Conservation (phyloP, 2,113 vertebrate species). For the Urocitellus parryii region DNA sequence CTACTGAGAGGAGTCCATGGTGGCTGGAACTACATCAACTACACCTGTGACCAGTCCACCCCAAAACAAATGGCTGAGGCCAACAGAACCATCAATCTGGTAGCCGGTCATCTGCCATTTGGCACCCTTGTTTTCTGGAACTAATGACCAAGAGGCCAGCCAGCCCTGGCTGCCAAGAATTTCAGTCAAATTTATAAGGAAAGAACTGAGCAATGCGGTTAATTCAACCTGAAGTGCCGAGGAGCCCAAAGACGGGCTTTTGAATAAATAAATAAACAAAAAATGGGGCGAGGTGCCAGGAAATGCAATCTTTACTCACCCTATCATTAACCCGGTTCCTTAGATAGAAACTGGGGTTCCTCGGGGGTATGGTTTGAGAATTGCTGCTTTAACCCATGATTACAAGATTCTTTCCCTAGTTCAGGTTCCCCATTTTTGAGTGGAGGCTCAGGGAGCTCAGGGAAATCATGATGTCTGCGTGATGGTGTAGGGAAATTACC, state of each 20-base stretch:
- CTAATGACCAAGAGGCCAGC: not conserved
- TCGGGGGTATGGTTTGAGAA: not conserved
- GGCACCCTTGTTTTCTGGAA: not conserved
- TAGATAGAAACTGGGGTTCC: not conserved
- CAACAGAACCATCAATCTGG: not conserved
- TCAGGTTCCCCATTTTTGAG: not conserved
- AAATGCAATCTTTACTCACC: not conserved
- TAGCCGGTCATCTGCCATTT: not conserved
- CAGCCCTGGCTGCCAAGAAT: not conserved
- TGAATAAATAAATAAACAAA: too few species aligned
- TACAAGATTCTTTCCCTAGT: not conserved
- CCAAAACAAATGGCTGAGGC: not conserved
- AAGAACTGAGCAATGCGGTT: not conserved
- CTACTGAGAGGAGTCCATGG: rapidly evolving
- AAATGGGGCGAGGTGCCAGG: rapidly evolving
- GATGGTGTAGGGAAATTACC: not conserved
- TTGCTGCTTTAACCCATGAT: not conserved
- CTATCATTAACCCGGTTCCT: not conserved
- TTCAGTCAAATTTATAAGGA: not conserved
- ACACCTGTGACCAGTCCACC: not conserved
- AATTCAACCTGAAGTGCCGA: not conserved
- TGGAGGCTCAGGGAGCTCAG: not conserved
- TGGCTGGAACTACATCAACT: not conserved
- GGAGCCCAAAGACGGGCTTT: not conserved
- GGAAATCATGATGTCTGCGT: not conserved